phyloP scores from a whole-genome alignment of 2,797 vertebrate species.

The Poeciliopsis infans region DNA sequence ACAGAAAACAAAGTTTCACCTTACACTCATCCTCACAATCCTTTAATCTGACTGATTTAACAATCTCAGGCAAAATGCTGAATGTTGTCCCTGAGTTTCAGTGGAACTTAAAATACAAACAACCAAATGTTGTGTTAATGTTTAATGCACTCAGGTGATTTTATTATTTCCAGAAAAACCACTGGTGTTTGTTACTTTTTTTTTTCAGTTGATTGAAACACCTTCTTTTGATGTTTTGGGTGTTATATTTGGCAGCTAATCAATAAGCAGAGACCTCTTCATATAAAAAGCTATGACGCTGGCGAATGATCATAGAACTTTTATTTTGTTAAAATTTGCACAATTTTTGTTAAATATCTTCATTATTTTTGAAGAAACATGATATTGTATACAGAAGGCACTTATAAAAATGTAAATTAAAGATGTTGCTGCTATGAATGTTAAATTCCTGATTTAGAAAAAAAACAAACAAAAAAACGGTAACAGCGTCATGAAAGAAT shows the following conservation, averaged over 20 bases:
- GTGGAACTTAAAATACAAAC: not conserved
- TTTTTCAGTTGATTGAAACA: too few species aligned
- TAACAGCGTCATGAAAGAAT: slow-evolving; percentile 58
- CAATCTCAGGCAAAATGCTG: not conserved
- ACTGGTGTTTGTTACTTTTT: not conserved
- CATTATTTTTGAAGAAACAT: slow-evolving; percentile 77
- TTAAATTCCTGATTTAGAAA: slow-evolving; percentile 72
- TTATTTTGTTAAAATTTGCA: slow-evolving; percentile 72
- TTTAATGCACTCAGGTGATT: not conserved
- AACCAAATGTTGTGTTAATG: not conserved
- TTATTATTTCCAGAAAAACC: not conserved
- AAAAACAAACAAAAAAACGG: slow-evolving; percentile 58
- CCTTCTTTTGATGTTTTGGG: too few species aligned
- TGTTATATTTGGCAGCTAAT: too few species aligned
- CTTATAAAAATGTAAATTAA: slow-evolving; percentile 92
- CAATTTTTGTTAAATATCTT: slow-evolving; percentile 72
- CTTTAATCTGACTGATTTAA: not conserved
- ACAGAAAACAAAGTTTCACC: slow-evolving; percentile 36
- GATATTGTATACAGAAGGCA: slow-evolving; percentile 94
- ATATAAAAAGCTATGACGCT: not conserved
- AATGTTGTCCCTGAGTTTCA: not conserved
- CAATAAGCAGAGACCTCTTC: not conserved
- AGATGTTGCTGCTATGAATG: slow-evolving; percentile 80
- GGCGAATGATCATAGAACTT: slow-evolving; percentile 66
- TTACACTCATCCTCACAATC: slow-evolving; percentile 9